phyloP scores from a whole-genome alignment of 1,140 invertebrate species.

The Zaprionus taronus region DNA sequence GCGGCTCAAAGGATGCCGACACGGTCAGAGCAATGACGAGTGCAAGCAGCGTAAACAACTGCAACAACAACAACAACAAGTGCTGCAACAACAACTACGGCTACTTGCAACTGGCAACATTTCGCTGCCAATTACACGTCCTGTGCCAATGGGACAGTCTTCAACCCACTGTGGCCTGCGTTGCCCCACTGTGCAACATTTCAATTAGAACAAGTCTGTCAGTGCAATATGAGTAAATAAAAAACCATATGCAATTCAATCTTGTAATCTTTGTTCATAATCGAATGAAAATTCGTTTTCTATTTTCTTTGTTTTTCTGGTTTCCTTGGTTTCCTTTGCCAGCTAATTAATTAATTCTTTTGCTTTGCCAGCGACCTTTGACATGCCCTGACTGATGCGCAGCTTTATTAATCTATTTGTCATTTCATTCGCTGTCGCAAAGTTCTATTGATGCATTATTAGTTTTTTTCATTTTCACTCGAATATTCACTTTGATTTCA shows the following conservation, averaged over 20 bases:
- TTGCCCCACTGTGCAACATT: background rate
- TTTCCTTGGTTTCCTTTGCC: background rate
- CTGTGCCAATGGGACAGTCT: too few relatives aligned
- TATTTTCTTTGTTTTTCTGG: background rate
- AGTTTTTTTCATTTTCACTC: background rate
- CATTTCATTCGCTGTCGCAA: background rate
- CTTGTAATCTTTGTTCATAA: background rate
- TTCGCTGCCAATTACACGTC: constrained; percentile 34
- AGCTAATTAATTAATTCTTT: background rate
- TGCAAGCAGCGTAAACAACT: constrained; percentile 51
- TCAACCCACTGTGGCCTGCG: background rate
- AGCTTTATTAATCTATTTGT: background rate
- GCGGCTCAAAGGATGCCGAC: constrained; percentile 67
- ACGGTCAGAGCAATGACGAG: constrained; percentile 53
- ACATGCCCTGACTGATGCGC: background rate
- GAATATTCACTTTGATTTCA: background rate
- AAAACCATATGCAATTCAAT: background rate
- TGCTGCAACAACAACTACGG: constrained; percentile 38
- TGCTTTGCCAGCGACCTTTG: background rate
- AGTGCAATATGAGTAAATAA: background rate
- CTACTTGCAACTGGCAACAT: constrained; percentile 54
- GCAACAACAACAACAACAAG: constrained; percentile 25
- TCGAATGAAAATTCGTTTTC: background rate
- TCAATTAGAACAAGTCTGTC: background rate
- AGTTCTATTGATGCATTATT: background rate